Conservation (phyloP, 1,140 invertebrate species). For the Temnothorax longispinosus region DNA sequence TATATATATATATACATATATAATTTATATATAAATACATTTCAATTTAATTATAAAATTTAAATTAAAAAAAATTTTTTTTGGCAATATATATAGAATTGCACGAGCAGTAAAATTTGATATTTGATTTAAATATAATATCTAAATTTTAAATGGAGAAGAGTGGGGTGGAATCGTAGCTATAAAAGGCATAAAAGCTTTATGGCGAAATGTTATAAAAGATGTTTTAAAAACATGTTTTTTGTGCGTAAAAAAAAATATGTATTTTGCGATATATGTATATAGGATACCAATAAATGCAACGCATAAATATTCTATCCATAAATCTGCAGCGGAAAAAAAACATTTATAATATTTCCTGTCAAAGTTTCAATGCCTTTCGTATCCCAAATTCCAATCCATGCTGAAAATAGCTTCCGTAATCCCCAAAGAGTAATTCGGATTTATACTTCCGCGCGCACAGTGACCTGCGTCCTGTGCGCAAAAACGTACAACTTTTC, state of each 20-base stretch:
- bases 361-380: slow-evolving; percentile 50
- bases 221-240: neutral
- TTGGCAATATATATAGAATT: neutral
- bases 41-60: too few species aligned
- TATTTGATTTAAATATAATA: neutral
- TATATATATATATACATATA: neutral
- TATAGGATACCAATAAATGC: slow-evolving; percentile 19
- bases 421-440: slow-evolving; percentile 58
- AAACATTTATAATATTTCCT: slow-evolving; percentile 54
- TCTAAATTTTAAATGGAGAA: neutral
- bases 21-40: neutral
- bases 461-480: slow-evolving; percentile 13
- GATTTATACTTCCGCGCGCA: slow-evolving; percentile 40
- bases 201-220: neutral
- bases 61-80: too few species aligned
- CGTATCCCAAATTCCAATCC: slow-evolving; percentile 57
- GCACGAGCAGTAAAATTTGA: neutral
- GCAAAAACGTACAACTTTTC: slow-evolving; percentile 46
- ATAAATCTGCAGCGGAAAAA: slow-evolving; percentile 37
- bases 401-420: slow-evolving; percentile 54
- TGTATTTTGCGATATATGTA: neutral
- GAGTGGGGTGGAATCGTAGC: too few species aligned
- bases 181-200: neutral
- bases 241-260: neutral
- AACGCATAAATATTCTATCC: slow-evolving; percentile 32